Percentiles rank a stretch among this genome's conserved stretches.
phyloP scores from a whole-genome alignment of 1,140 invertebrate genomes.

The Hycleus phaleratus region DNA sequence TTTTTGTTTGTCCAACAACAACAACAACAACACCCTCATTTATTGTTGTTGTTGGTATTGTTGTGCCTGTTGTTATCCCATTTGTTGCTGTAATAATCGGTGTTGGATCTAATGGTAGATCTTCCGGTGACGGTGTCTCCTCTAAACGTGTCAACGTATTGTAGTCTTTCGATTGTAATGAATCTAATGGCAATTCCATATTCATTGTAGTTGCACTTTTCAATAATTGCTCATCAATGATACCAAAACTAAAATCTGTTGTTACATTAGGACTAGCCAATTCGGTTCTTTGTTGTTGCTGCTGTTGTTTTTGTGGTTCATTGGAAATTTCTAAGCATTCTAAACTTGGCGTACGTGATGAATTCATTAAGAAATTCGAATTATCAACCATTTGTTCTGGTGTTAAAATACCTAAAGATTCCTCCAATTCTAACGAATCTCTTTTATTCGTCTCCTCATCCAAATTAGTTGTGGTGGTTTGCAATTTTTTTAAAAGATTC shows the following conservation, averaged over 20 bases:
- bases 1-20: not conserved
- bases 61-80: too few species aligned
- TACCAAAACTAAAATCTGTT: constrained; percentile 33
- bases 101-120: constrained; percentile 65
- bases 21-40: not conserved
- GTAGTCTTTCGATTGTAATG: constrained; percentile 21
- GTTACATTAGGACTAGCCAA: constrained; percentile 27
- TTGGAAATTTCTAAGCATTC: constrained; percentile 23
- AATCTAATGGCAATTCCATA: constrained; percentile 50
- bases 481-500: constrained; percentile 8
- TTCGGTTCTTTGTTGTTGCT: constrained; percentile 11
- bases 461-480: constrained; percentile 10
- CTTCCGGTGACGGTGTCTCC: constrained; percentile 72
- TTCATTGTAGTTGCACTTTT: constrained; percentile 41
- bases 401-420: constrained; percentile 76
- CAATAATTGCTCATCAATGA: constrained; percentile 32
- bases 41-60: constrained; percentile 41
- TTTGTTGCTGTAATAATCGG: constrained; percentile 39
- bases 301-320: not conserved
- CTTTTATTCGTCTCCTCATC: constrained; percentile 31
- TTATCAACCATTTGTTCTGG: constrained; percentile 79
- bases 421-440: constrained; percentile 44
- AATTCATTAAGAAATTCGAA: constrained; percentile 49
- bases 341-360: constrained; percentile 32
- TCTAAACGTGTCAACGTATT: constrained; percentile 45